These are phyloP conservation scores for Sesamia nonagrioides DNA, from an alignment of 1,140 invertebrate species.

Conservation along the genomic window DNA sequence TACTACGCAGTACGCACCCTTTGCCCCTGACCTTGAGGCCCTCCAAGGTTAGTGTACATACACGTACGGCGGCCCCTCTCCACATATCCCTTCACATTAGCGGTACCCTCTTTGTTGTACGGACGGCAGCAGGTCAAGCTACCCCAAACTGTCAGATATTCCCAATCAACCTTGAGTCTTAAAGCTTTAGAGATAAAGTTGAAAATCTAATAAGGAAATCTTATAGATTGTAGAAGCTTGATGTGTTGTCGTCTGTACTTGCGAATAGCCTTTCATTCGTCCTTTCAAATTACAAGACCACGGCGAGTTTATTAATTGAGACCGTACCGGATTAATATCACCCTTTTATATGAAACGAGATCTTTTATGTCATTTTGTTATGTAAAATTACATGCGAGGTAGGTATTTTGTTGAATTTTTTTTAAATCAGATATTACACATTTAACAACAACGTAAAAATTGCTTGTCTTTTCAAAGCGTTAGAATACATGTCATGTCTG, in stretches of 20 bases:
- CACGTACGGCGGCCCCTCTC: neutral
- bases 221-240: too few species aligned
- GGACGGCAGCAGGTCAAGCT: too few species aligned
- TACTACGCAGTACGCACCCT: neutral
- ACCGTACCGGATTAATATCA: neutral
- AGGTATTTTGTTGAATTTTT: too few species aligned
- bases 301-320: neutral
- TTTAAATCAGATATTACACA: too few species aligned
- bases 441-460: too few species aligned
- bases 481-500: too few species aligned
- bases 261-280: neutral
- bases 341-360: neutral
- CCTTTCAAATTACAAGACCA: neutral
- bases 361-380: neutral
- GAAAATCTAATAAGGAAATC: too few species aligned
- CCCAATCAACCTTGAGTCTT: too few species aligned
- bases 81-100: neutral
- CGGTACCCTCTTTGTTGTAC: constrained; percentile 1
- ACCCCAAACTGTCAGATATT: too few species aligned
- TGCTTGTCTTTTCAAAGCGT: too few species aligned
- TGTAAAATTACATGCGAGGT: neutral
- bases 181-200: too few species aligned
- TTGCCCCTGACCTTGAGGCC: neutral
- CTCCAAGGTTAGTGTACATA: neutral
- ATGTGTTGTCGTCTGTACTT: too few species aligned